A percentile compares a stretch with the other conserved stretches of the same genome.
Evolutionary conservation across 2,888 invertebrate species (phyloP).

Genomic region (Cacoxenus indagator): DNA sequence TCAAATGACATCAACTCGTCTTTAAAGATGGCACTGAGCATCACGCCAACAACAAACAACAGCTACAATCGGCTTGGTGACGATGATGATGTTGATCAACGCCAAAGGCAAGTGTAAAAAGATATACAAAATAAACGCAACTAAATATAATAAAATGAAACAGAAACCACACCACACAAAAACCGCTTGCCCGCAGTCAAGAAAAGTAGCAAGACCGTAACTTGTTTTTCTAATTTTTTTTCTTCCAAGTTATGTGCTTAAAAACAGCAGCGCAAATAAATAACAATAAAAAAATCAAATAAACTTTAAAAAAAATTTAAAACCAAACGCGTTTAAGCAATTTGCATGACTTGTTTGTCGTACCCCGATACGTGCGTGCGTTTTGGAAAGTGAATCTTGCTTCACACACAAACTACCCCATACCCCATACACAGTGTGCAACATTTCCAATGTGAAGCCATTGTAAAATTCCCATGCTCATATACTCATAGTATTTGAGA

Average conservation of each 20-base stretch:
- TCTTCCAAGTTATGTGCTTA: no score
- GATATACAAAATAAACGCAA: not conserved
- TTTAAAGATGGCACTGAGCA: not conserved
- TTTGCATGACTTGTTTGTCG: conserved; percentile 15
- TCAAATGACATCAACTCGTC: conserved; percentile 20
- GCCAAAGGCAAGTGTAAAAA: not conserved
- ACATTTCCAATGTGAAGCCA: no score
- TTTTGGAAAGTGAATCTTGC: conserved; percentile 3
- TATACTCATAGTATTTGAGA: no score
- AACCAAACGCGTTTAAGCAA: conserved; percentile 20
- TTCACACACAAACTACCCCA: not conserved
- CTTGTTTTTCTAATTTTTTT: not conserved
- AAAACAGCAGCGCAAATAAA: not conserved
- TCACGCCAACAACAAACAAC: no score
- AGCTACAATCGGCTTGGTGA: no score
- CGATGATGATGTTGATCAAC: not conserved
- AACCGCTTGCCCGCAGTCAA: not conserved
- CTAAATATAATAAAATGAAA: not conserved
- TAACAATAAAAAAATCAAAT: not conserved
- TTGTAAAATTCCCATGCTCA: no score
- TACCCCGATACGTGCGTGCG: not conserved
- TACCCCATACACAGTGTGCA: not conserved
- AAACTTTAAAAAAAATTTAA: not conserved
- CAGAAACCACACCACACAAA: not conserved
- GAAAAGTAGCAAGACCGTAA: not conserved